Base-by-base conservation (phyloP, 2,888 invertebrate genomes). In the Euproctis similis region DNA sequence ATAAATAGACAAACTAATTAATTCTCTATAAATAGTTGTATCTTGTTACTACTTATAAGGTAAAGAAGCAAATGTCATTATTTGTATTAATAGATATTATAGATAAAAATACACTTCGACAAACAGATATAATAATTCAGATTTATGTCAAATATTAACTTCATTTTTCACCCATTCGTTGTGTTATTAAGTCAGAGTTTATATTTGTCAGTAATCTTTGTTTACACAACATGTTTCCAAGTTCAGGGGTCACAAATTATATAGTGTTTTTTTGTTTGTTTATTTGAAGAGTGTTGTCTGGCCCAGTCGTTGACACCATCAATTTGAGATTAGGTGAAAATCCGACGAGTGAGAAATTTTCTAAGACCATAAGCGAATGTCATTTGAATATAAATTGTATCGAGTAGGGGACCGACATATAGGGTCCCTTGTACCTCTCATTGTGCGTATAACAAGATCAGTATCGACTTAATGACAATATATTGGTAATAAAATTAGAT, bases 401-500 rank as follows among this genome's bases (percentile, higher is more conserved):
- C 71, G 60, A 59, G 50, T 61, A 56, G 60, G 51, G n/a, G 60
- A 54, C 49, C 46, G 37, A 65, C 63, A 59, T 56, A 63, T 65
- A 54, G 56, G 54, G 53, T n/a, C 63, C 54, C 60, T 56, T 68
- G 71, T 67, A 66, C 68, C 71, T 71, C 68, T 75, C 74, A 78
- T 82, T 81, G 82, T 82, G 78, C 77, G 74, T 82, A 80, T 80
- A 81, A 82, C 84, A 82, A 82, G 84, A 82, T 82, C 81, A 82
- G 81, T 82, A 82, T 84, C 84, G 74, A 73, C 78, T 78, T 84
- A 82, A 84, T 84, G 82, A 84, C 84, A 82, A 84, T 82, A 84
- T 84, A 84, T 84, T 82, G 84, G 80, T 81, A 76, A 81, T 82
- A 82, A 84, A 84, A 78, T 82, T 80, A 81, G 84, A 84, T 82